Evolutionary conservation across 2,888 invertebrate genomes (phyloP).

Genomic region (Drosophila neoperkinsi): DNA sequence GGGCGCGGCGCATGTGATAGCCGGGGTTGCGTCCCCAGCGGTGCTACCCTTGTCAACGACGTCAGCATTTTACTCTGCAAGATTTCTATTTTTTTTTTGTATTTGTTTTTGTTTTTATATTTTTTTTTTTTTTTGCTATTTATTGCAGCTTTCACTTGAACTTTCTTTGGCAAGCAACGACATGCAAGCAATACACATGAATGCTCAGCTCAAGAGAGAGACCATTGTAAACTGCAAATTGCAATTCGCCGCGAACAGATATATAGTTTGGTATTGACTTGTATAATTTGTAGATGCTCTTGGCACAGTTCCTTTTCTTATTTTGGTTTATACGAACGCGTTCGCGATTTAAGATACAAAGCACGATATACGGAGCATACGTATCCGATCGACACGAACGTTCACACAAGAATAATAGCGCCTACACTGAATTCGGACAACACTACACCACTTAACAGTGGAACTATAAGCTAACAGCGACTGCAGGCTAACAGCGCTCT

Average conservation of each 20-base stretch:
- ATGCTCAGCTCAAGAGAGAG: conserved; percentile 22
- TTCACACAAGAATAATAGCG: conserved; percentile 2
- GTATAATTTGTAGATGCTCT: conserved; percentile 19
- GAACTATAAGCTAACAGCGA: neutral
- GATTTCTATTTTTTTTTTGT: conserved; percentile 4
- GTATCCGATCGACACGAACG: neutral
- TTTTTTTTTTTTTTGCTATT: conserved; percentile 14
- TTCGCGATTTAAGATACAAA: conserved; percentile 6
- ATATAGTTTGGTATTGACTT: conserved; percentile 19
- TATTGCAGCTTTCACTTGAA: conserved; percentile 55
- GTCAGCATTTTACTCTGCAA: conserved; percentile 13
- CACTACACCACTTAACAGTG: neutral
- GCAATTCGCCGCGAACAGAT: conserved; percentile 12
- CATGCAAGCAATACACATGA: conserved; percentile 27
- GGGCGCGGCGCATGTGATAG: conserved; percentile 4
- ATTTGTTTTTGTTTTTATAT: neutral
- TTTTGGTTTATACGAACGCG: conserved; percentile 10
- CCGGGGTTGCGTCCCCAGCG: conserved; percentile 1
- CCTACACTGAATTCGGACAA: fast-evolving
- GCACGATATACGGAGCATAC: neutral
- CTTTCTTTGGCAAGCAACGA: conserved; percentile 41
- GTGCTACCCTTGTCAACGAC: conserved; percentile 14
- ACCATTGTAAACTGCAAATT: conserved; percentile 59
- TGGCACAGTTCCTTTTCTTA: conserved; percentile 17
- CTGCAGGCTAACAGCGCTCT: neutral